Evolutionary conservation across 2,797 vertebrate species (phyloP).

Genomic region (Protonibea diacanthus): DNA sequence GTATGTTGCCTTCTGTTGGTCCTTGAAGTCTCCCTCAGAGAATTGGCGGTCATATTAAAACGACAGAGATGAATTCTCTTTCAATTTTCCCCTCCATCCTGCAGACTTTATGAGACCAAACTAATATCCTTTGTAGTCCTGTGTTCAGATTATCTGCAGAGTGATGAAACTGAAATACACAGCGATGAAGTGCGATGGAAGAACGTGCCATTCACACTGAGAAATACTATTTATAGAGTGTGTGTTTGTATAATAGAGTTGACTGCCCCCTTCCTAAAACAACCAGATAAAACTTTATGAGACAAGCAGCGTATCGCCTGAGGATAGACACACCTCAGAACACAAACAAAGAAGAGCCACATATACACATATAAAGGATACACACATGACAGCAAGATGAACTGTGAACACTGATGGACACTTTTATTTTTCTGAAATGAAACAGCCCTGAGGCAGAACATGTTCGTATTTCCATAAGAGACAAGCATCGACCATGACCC

Average conservation of each 20-base stretch:
- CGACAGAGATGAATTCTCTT: neutral
- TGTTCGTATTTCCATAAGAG: neutral
- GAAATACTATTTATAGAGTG: neutral
- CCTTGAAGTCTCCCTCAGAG: neutral
- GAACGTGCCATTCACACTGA: neutral
- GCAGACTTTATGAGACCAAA: neutral
- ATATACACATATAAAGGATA: neutral
- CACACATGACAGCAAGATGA: neutral
- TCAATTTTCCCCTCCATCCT: neutral
- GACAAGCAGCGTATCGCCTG: slow-evolving; percentile 18
- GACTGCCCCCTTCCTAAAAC: neutral
- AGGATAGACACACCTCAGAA: slow-evolving; percentile 19
- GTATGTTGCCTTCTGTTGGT: too few relatives aligned
- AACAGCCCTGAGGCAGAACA: neutral
- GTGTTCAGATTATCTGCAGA: neutral
- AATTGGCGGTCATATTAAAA: neutral
- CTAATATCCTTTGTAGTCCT: neutral
- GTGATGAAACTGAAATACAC: neutral
- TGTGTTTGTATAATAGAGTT: neutral
- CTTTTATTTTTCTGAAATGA: neutral
- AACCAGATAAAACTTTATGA: slow-evolving; percentile 28
- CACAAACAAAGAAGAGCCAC: neutral
- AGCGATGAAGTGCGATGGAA: neutral
- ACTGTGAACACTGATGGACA: neutral
- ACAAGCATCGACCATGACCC: neutral